Percentiles rank a stretch among this genome's conserved stretches.
phyloP scores from a whole-genome alignment of 92 coral and sea anemone species.

The Palythoa grandis region DNA sequence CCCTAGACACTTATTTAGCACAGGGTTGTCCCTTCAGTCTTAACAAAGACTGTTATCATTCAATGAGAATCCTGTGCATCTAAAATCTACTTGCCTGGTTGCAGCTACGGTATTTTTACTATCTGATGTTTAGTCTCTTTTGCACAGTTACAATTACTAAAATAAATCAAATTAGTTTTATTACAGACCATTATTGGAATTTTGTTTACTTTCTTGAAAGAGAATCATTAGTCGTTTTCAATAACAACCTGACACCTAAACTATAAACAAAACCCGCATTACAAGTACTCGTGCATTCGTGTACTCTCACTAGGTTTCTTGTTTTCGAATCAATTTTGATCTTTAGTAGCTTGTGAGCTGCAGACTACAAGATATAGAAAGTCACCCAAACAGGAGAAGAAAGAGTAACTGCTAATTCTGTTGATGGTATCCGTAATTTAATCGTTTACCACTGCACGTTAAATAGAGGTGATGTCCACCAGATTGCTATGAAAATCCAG shows the following conservation, averaged over 20 bases:
- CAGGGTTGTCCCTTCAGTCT: no score
- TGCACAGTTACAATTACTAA: not conserved
- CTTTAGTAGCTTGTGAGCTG: not conserved
- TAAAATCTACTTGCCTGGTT: no score
- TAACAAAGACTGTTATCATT: no score
- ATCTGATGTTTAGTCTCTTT: not conserved
- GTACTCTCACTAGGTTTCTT: no score
- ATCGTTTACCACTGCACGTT: not conserved
- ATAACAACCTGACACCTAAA: slow-evolving; percentile 25
- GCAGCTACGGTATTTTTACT: no score
- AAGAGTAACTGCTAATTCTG: not conserved
- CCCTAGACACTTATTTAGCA: no score
- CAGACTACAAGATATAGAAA: not conserved
- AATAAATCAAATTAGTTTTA: no score
- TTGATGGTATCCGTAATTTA: not conserved
- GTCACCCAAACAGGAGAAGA: not conserved
- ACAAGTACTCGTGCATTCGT: not conserved
- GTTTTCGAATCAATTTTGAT: not conserved
- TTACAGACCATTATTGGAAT: slow-evolving; percentile 16
- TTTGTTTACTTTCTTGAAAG: slow-evolving; percentile 5
- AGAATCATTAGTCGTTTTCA: not conserved
- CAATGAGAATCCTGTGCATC: no score
- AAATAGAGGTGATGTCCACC: not conserved
- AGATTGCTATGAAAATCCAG: not conserved
- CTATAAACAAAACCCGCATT: no score